A percentile compares a stretch with the other conserved stretches of the same genome.
Conservation (phyloP, 2,797 vertebrate species). For the Philypnodon macrostomus region DNA sequence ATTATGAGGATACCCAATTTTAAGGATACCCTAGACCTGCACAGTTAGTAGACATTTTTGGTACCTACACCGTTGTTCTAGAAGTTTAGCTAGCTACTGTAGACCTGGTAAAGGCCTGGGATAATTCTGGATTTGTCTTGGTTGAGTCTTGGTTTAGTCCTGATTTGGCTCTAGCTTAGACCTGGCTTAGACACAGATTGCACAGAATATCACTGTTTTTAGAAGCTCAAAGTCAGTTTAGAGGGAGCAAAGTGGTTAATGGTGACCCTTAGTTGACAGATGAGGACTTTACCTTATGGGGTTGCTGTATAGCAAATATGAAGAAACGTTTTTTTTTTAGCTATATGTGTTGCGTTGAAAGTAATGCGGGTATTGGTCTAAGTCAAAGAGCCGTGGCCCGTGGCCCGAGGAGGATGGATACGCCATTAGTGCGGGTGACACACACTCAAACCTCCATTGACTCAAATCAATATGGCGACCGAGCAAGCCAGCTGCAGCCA, state of each 20-base stretch:
- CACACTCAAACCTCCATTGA: slow-evolving; percentile 75
- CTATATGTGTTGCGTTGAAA: slow-evolving; percentile 32
- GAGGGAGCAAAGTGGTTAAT: slow-evolving; percentile 38
- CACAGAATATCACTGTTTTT: too few relatives aligned
- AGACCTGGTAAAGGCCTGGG: too few relatives aligned
- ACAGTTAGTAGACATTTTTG: too few relatives aligned
- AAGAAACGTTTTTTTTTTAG: slow-evolving; percentile 19
- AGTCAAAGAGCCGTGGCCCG: slow-evolving; percentile 47
- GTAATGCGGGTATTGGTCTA: slow-evolving; percentile 34
- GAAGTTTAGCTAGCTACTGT: too few relatives aligned
- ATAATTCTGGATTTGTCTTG: too few relatives aligned
- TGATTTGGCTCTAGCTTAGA: too few relatives aligned
- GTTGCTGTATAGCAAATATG: slow-evolving; percentile 14
- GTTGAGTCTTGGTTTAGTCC: too few relatives aligned
- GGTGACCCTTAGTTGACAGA: slow-evolving; percentile 49
- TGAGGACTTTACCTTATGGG: slow-evolving; percentile 25
- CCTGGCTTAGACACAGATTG: too few relatives aligned
- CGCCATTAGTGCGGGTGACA: slow-evolving; percentile 71
- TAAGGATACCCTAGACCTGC: too few relatives aligned
- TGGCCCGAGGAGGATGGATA: slow-evolving; percentile 67
- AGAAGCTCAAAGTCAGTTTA: too few relatives aligned
- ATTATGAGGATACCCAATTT: too few relatives aligned
- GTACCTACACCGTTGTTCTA: too few relatives aligned
- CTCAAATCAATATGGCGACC: slow-evolving; percentile 71
- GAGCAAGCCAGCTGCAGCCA: slow-evolving; percentile 57